These are phyloP conservation scores for Vidua macroura DNA, from an alignment of 2,113 vertebrate species.

Conservation along the genomic window DNA sequence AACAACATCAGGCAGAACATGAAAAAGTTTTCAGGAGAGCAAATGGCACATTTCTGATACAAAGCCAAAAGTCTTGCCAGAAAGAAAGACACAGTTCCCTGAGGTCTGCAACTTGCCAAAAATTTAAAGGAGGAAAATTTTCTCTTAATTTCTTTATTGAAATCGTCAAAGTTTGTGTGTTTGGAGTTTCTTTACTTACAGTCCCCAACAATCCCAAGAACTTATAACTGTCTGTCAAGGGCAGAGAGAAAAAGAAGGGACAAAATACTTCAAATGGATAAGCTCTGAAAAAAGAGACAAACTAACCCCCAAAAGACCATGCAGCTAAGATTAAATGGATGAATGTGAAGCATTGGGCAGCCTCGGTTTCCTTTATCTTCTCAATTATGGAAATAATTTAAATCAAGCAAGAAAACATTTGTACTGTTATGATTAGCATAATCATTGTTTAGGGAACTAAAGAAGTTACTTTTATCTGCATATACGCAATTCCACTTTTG, in stretches of 20 bases:
- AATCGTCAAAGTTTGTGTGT: neutral
- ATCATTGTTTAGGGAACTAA: neutral
- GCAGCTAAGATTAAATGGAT: neutral
- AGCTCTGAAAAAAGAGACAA: neutral
- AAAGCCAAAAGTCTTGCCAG: neutral
- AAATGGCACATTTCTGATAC: neutral
- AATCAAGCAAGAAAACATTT: neutral
- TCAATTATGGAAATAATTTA: neutral
- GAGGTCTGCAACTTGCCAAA: neutral
- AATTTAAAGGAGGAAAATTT: neutral
- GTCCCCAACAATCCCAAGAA: neutral
- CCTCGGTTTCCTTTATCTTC: neutral
- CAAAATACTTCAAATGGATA: neutral
- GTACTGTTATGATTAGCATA: neutral
- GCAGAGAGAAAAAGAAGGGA: neutral
- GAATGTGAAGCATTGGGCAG: neutral
- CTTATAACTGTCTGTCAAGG: neutral
- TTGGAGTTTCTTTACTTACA: neutral
- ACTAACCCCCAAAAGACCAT: neutral
- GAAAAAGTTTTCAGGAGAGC: neutral
- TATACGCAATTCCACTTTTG: neutral
- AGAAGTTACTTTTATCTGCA: neutral
- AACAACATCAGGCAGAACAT: neutral
- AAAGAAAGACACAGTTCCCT: neutral
- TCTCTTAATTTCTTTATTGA: neutral